Evolutionary conservation across 2,888 invertebrate genomes (phyloP).

Genomic region (Pteria penguin): DNA sequence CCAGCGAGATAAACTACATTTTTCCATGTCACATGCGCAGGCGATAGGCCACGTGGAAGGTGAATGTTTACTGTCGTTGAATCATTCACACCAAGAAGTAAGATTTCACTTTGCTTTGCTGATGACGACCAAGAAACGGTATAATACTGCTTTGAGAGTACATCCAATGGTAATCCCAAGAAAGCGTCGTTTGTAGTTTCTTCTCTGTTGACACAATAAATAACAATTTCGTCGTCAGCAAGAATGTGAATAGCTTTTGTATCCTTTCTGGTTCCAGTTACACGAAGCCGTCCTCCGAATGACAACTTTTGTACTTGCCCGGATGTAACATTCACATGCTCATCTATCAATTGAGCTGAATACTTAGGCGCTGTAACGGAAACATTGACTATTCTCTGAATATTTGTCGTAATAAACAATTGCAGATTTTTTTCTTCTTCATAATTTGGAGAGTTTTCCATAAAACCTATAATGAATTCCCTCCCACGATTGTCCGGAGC

Average conservation of each 20-base stretch:
- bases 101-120: slow-evolving; percentile 32
- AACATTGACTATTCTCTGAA: not conserved
- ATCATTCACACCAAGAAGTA: slow-evolving; percentile 45
- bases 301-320: not conserved
- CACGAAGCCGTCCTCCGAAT: slow-evolving; percentile 10
- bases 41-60: slow-evolving; percentile 16
- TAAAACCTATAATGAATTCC: not conserved
- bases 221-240: slow-evolving; percentile 49
- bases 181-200: slow-evolving; percentile 55
- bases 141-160: slow-evolving; percentile 52
- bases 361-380: not conserved
- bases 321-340: not conserved
- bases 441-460: not conserved
- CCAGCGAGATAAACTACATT: slow-evolving; percentile 27
- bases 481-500: not conserved
- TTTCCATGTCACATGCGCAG: slow-evolving; percentile 32
- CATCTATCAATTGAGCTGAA: not conserved
- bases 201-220: slow-evolving; percentile 51
- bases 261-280: slow-evolving; percentile 31
- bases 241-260: slow-evolving; percentile 45
- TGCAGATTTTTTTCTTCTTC: not conserved
- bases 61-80: slow-evolving; percentile 33
- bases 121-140: slow-evolving; percentile 47
- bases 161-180: slow-evolving; percentile 51
- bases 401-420: not conserved